These are phyloP conservation scores for Crotalus horridus DNA, from an alignment of 2,113 vertebrate genomes.

Conservation along the genomic window DNA sequence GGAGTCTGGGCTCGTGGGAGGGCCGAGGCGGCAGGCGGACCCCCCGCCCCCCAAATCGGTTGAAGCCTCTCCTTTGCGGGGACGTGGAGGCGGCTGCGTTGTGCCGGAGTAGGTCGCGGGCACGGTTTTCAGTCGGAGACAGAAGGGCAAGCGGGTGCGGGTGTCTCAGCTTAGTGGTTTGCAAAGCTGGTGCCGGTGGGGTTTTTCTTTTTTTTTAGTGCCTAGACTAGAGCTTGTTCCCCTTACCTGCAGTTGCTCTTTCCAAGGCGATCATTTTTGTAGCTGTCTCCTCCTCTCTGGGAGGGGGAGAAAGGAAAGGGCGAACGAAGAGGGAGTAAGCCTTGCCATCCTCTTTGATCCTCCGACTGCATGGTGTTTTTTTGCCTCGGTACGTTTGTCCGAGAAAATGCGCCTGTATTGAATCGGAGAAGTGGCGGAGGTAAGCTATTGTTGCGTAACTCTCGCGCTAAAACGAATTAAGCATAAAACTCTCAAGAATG, in stretches of 20 bases:
- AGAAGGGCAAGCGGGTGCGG: neutral
- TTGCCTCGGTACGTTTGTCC: neutral
- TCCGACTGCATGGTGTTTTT: neutral
- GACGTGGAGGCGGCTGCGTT: neutral
- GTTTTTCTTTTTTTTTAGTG: neutral
- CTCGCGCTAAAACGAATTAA: constrained; percentile 6
- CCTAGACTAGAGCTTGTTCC: neutral
- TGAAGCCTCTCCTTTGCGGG: neutral
- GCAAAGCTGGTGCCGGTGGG: neutral
- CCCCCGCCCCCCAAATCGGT: neutral
- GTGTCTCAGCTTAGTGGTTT: neutral
- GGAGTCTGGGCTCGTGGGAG: neutral
- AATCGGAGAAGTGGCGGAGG: neutral
- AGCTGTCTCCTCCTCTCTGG: neutral
- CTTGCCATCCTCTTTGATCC: neutral
- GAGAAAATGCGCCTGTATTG: constrained; percentile 10
- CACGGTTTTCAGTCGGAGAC: neutral
- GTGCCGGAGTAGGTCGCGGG: neutral
- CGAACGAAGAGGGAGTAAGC: neutral
- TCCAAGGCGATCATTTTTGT: neutral
- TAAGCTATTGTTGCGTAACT: neutral
- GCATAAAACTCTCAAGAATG: neutral
- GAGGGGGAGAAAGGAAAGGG: neutral
- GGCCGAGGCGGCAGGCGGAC: neutral
- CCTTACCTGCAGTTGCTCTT: neutral